These are phyloP conservation scores for Lochmaea capreae DNA, from an alignment of 2,888 invertebrate species.

Conservation along the genomic window DNA sequence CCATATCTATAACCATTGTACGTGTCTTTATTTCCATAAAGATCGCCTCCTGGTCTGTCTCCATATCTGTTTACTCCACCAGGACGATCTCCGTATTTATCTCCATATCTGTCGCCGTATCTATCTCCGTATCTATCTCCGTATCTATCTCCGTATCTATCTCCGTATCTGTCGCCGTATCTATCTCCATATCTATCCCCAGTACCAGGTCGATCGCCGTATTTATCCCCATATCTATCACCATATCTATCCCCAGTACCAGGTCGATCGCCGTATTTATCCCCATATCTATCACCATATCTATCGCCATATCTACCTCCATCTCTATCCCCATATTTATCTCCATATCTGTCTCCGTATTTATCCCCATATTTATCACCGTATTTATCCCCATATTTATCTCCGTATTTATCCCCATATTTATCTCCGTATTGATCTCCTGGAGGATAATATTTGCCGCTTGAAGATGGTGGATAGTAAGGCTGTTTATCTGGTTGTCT, in stretches of 20 bases:
- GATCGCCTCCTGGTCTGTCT: constrained; percentile 43
- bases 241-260: constrained; percentile 47
- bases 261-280: constrained; percentile 17
- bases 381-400: background rate
- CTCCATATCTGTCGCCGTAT: constrained; percentile 34
- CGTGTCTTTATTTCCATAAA: constrained; percentile 49
- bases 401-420: no score
- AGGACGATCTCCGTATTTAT: constrained; percentile 27
- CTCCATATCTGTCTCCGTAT: constrained; percentile 45
- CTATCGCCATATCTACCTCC: constrained; percentile 15
- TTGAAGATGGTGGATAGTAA: constrained; percentile 21
- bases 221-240: constrained; percentile 36
- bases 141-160: no score
- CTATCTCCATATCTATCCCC: constrained; percentile 42
- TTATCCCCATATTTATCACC: background rate
- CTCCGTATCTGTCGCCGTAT: constrained; percentile 41
- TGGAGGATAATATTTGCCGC: constrained; percentile 16
- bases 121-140: constrained; percentile 48
- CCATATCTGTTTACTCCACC: constrained; percentile 26
- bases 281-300: background rate
- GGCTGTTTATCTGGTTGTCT: constrained; percentile 40
- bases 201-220: constrained; percentile 21
- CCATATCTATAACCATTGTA: constrained; percentile 56
- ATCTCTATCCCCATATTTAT: constrained; percentile 33
- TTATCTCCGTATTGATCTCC: constrained; percentile 13